Conservation (phyloP, 2,797 vertebrate species). For the Tragelaphus oryx region DNA sequence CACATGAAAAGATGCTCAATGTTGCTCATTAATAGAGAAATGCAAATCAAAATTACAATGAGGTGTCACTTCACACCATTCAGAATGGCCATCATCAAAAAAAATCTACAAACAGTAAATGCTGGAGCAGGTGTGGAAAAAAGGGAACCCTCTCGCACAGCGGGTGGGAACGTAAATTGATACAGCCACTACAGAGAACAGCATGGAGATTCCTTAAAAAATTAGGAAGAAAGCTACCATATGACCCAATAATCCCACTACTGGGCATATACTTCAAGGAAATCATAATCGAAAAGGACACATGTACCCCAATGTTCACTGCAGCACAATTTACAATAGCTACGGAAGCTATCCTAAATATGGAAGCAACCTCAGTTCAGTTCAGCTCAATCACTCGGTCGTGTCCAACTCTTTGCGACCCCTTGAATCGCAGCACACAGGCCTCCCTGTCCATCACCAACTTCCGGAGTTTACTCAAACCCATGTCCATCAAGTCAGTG, state of each 20-base stretch:
- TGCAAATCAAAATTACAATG: not conserved
- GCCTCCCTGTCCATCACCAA: too few relatives aligned
- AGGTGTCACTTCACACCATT: not conserved
- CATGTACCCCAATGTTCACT: not conserved
- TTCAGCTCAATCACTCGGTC: too few relatives aligned
- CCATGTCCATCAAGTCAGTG: too few relatives aligned
- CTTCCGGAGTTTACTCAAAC: too few relatives aligned
- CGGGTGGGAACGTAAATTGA: not conserved
- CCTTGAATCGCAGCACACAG: too few relatives aligned
- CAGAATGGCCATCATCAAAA: not conserved
- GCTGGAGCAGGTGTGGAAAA: not conserved
- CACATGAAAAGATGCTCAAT: not conserved
- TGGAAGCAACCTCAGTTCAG: not conserved
- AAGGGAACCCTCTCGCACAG: not conserved
- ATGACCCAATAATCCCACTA: not conserved
- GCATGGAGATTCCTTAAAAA: not conserved
- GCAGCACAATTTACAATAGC: not conserved
- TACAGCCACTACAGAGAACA: not conserved
- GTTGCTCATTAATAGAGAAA: not conserved
- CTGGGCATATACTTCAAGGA: not conserved
- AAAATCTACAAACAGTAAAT: not conserved
- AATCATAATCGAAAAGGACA: not conserved
- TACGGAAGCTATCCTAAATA: too few relatives aligned
- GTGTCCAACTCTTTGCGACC: too few relatives aligned
- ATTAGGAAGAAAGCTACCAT: not conserved